A percentile compares a stretch with the other conserved stretches of the same genome.
Evolutionary conservation across 2,888 invertebrate species (phyloP).

Genomic region (Cataglyphis cursor): DNA sequence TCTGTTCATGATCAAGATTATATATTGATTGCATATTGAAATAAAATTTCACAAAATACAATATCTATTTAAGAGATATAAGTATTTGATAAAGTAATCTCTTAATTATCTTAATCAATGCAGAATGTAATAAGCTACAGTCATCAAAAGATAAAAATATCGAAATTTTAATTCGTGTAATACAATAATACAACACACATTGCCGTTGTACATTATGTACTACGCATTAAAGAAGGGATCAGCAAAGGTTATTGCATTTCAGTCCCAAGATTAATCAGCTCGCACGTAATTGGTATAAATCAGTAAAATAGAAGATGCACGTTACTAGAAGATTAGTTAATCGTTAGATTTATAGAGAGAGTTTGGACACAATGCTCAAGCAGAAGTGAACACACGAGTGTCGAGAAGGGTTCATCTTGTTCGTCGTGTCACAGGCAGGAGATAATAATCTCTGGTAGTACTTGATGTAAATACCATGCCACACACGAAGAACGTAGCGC

Average conservation of each 20-base stretch:
- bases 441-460: not conserved
- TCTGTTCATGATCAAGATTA: not conserved
- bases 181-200: not conserved
- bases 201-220: not conserved
- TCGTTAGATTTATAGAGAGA: not conserved
- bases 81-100: not conserved
- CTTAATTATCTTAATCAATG: not conserved
- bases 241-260: not conserved
- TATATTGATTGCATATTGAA: not conserved
- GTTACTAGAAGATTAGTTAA: not conserved
- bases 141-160: not conserved
- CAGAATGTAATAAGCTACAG: not conserved
- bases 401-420: not conserved
- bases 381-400: not conserved
- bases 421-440: not conserved
- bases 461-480: slow-evolving; percentile 74
- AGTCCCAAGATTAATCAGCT: not conserved
- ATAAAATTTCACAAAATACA: not conserved
- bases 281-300: not conserved
- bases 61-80: not conserved
- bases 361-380: not conserved
- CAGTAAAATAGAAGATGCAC: not conserved
- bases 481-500: slow-evolving; percentile 72
- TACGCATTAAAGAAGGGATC: not conserved
- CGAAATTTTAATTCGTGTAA: not conserved